Percentiles rank a stretch among this genome's conserved stretches.
Conservation (phyloP, 2,888 invertebrate species). For the Pterostichus madidus region DNA sequence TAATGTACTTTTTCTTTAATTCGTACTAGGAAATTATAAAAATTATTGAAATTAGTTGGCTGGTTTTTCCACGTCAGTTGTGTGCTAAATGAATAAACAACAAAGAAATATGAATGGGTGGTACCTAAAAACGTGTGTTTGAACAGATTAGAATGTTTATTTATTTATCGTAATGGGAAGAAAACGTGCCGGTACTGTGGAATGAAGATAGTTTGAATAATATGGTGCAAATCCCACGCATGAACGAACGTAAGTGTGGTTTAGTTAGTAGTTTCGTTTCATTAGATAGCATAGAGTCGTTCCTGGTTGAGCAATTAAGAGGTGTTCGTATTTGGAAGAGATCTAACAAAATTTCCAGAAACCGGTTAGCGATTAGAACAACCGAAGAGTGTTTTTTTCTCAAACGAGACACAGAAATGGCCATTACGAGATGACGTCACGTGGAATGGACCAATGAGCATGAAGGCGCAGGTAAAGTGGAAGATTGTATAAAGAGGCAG, state of each 20-base stretch:
- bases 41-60: too few relatives aligned
- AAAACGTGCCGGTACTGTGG: constrained; percentile 5
- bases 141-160: neutral
- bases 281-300: neutral
- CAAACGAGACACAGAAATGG: constrained; percentile 64
- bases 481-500: constrained; percentile 67
- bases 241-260: neutral
- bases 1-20: too few relatives aligned
- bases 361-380: constrained; percentile 66
- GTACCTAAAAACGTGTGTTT: neutral
- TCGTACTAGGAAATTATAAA: too few relatives aligned
- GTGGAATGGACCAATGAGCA: constrained; percentile 65
- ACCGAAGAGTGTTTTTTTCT: constrained; percentile 61
- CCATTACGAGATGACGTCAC: constrained; percentile 64
- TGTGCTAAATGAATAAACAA: neutral
- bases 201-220: neutral
- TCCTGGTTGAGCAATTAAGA: constrained; percentile 56
- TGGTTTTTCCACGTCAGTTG: too few relatives aligned
- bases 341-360: constrained; percentile 65
- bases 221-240: neutral
- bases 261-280: neutral
- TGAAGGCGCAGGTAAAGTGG: constrained; percentile 65
- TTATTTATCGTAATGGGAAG: constrained; percentile 12
- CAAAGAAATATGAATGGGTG: constrained; percentile 11
- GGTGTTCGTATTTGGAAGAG: constrained; percentile 62